Percentiles rank a stretch among this genome's conserved stretches.
These are phyloP conservation scores for Arbacia lixula DNA, from an alignment of 53 echinoderm and acorn worm species.

Conservation along the genomic window DNA sequence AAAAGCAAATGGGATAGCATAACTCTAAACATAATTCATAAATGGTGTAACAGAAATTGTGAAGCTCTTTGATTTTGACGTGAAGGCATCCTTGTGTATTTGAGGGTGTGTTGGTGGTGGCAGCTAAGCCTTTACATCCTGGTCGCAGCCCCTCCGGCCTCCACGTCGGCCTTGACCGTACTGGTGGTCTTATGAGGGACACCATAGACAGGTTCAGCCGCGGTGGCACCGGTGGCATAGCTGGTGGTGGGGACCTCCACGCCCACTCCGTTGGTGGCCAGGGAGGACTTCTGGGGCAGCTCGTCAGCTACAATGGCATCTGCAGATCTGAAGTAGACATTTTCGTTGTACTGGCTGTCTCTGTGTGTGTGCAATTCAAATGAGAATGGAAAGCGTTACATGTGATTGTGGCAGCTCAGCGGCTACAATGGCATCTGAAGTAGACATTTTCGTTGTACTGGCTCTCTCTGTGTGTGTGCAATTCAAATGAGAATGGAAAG, in stretches of 20 bases:
- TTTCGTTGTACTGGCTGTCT: slow-evolving; percentile 24
- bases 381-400: too few species aligned
- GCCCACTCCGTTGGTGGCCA: neutral
- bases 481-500: too few species aligned
- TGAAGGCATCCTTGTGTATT: too few species aligned
- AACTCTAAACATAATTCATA: too few species aligned
- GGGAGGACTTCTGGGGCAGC: neutral
- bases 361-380: neutral
- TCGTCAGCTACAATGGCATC: slow-evolving; percentile 26
- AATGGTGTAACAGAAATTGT: too few species aligned
- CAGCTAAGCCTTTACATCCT: too few species aligned
- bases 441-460: too few species aligned
- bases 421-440: too few species aligned
- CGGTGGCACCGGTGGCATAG: neutral
- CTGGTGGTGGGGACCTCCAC: slow-evolving; percentile 28
- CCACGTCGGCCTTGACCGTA: slow-evolving; percentile 6
- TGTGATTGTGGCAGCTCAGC: neutral
- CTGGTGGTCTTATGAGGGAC: slow-evolving; percentile 20
- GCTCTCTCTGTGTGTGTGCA: too few species aligned
- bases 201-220: slow-evolving; percentile 3
- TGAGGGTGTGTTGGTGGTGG: too few species aligned
- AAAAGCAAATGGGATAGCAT: too few species aligned
- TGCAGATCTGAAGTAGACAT: slow-evolving; percentile 37
- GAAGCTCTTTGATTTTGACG: too few species aligned
- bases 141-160: neutral